Percentiles rank a stretch among this genome's conserved stretches.
These are phyloP conservation scores for Harpagoxenus sublaevis DNA, from an alignment of 2,888 invertebrate species.

Conservation along the genomic window DNA sequence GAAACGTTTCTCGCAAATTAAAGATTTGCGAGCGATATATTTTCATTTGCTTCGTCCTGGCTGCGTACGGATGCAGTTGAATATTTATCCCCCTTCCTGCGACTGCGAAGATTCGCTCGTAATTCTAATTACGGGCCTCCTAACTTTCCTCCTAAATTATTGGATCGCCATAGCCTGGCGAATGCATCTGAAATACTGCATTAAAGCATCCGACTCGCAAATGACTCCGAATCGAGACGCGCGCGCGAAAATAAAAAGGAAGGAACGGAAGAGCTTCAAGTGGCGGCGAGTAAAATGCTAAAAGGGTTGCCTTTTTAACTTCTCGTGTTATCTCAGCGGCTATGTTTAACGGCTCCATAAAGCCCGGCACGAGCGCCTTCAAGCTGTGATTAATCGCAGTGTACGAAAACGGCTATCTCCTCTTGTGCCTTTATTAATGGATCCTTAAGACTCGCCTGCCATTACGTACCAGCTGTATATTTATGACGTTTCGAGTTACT, in stretches of 20 bases:
- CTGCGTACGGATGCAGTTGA: not conserved
- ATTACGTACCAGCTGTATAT: constrained; percentile 34
- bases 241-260: constrained; percentile 31
- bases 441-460: constrained; percentile 45
- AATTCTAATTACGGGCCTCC: not conserved
- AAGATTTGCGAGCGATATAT: constrained; percentile 20
- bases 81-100: constrained; percentile 8
- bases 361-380: constrained; percentile 62
- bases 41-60: constrained; percentile 8
- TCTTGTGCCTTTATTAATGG: constrained; percentile 62
- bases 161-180: not conserved
- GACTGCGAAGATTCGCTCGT: constrained; percentile 10
- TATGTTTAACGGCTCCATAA: constrained; percentile 66
- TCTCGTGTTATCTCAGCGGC: constrained; percentile 60
- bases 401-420: constrained; percentile 58
- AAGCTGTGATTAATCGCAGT: constrained; percentile 68
- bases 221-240: not conserved
- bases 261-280: constrained; percentile 40
- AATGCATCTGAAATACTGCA: not conserved
- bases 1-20: constrained; percentile 37
- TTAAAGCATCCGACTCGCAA: not conserved
- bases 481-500: constrained; percentile 45
- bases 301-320: constrained; percentile 60
- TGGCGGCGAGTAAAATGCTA: constrained; percentile 36
- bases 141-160: constrained; percentile 20